Evolutionary conservation across 2,113 vertebrate genomes (phyloP).

Genomic region (Bettongia penicillata): DNA sequence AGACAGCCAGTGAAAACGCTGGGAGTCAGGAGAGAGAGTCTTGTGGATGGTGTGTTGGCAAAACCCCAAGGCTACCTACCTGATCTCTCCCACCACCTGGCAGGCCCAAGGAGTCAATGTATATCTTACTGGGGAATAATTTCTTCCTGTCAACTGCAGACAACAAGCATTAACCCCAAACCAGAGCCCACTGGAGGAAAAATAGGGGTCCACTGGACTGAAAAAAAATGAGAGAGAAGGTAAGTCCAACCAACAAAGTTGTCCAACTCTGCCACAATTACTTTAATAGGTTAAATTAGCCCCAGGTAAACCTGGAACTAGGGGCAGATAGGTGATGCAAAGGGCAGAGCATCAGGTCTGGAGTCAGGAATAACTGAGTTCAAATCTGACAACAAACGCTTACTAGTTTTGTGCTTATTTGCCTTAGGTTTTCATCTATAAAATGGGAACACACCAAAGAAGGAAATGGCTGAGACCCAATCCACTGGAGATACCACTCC

Average conservation of each 20-base stretch:
- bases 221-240: background rate
- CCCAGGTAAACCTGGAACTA: slow-evolving; percentile 67
- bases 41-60: background rate
- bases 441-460: background rate
- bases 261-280: slow-evolving; percentile 56
- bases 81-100: background rate
- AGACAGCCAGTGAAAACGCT: background rate
- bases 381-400: background rate
- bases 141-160: background rate
- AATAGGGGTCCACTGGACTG: background rate
- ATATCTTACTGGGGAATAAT: background rate
- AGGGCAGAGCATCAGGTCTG: background rate
- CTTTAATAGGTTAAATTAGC: slow-evolving; percentile 72
- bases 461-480: background rate
- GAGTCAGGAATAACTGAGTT: background rate
- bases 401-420: background rate
- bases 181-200: background rate
- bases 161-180: background rate
- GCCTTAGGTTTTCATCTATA: background rate
- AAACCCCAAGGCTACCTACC: background rate
- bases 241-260: background rate
- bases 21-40: background rate
- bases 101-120: background rate
- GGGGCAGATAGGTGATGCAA: background rate
- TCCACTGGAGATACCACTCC: background rate